Percentiles rank a stretch among this genome's conserved stretches.
These are phyloP conservation scores for Martes martes DNA, from an alignment of 2,113 vertebrate species.

Conservation along the genomic window DNA sequence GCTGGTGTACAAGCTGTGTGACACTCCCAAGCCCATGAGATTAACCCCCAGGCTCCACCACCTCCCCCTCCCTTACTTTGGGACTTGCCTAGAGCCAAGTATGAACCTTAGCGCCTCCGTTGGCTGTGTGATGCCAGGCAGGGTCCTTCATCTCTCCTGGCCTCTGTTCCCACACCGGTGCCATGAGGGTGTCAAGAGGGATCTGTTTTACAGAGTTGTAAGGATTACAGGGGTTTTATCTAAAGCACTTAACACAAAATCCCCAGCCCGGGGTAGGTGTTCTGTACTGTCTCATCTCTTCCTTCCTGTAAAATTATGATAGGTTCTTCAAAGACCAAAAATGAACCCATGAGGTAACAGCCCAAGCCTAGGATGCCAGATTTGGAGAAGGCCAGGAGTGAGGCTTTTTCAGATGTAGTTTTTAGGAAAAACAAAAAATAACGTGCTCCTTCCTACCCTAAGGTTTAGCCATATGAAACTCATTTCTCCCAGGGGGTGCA, in stretches of 20 bases:
- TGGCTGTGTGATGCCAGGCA: background rate
- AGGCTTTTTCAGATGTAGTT: background rate
- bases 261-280: background rate
- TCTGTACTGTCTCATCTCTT: background rate
- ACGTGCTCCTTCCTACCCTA: background rate
- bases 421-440: conserved; percentile 26
- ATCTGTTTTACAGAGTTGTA: background rate
- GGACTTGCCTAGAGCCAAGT: background rate
- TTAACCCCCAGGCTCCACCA: background rate
- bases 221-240: background rate
- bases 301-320: background rate
- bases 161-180: background rate
- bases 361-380: background rate
- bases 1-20: background rate
- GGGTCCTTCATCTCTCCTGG: background rate
- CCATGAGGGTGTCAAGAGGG: background rate
- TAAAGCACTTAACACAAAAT: background rate
- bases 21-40: background rate
- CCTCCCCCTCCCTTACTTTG: background rate
- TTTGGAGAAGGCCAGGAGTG: background rate
- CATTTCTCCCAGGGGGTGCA: background rate
- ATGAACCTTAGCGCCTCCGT: background rate
- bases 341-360: background rate
- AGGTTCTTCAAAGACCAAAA: background rate
- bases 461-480: background rate